A percentile compares a stretch with the other conserved stretches of the same genome.
phyloP scores from a whole-genome alignment of 1,140 invertebrate species.

The Danaus plexippus region DNA sequence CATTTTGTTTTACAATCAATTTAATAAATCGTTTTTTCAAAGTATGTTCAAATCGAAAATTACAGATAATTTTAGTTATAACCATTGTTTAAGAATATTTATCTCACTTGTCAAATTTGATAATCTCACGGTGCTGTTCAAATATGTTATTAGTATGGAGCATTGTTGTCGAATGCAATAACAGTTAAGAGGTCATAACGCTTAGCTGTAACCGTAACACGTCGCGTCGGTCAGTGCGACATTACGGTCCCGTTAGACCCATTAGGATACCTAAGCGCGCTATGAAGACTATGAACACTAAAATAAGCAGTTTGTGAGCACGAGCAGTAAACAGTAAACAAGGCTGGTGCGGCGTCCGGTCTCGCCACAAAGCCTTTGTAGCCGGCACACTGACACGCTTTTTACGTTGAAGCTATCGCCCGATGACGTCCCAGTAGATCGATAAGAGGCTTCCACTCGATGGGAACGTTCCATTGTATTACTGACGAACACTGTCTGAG shows the following conservation, averaged over 20 bases:
- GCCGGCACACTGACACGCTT: slow-evolving; percentile 67
- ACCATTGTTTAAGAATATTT: too few relatives aligned
- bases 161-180: background rate
- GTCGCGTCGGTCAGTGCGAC: background rate
- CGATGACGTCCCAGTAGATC: slow-evolving; percentile 69
- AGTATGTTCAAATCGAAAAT: too few relatives aligned
- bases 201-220: slow-evolving; percentile 12
- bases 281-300: slow-evolving; percentile 38
- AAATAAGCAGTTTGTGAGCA: slow-evolving; percentile 56
- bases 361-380: slow-evolving; percentile 63
- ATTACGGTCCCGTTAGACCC: slow-evolving; percentile 16
- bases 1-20: too few relatives aligned
- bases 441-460: slow-evolving; percentile 65
- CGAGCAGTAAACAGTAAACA: slow-evolving; percentile 60
- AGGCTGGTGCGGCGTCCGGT: slow-evolving; percentile 61
- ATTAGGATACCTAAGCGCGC: slow-evolving; percentile 22
- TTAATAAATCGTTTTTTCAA: too few relatives aligned
- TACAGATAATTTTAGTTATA: too few relatives aligned
- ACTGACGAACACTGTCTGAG: slow-evolving; percentile 61
- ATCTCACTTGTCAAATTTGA: too few relatives aligned
- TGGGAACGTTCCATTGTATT: slow-evolving; percentile 63
- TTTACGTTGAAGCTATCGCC: slow-evolving; percentile 64
- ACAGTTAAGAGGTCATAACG: slow-evolving; percentile 1
- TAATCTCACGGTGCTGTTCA: too few relatives aligned
- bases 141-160: background rate